These are phyloP conservation scores for Bombus pascuorum DNA, from an alignment of 1,140 invertebrate genomes.

Conservation along the genomic window DNA sequence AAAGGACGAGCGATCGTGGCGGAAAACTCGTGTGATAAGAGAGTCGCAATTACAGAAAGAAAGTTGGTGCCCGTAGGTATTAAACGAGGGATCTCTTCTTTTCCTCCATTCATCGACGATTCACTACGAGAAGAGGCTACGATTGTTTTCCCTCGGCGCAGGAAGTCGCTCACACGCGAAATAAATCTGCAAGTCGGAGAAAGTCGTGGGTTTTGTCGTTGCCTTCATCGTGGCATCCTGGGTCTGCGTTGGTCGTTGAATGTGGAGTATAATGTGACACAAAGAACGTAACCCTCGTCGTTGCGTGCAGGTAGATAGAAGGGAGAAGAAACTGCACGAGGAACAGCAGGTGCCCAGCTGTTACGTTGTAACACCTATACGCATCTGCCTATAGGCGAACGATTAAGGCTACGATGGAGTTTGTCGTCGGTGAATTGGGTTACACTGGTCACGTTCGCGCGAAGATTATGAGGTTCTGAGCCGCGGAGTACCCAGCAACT, in stretches of 20 bases:
- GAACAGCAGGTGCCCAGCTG: conserved; percentile 48
- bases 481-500: neutral
- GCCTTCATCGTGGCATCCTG: neutral
- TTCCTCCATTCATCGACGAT: conserved; percentile 12
- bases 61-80: neutral
- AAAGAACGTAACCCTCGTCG: neutral
- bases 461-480: conserved; percentile 33
- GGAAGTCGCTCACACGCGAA: conserved; percentile 41
- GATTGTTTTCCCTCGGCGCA: conserved; percentile 31
- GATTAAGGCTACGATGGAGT: conserved; percentile 12
- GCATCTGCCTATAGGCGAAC: conserved; percentile 49
- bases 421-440: conserved; percentile 46
- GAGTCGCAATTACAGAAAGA: conserved; percentile 2
- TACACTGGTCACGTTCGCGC: conserved; percentile 48
- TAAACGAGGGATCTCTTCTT: neutral
- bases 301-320: neutral
- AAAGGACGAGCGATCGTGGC: neutral
- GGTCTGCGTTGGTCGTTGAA: neutral
- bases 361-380: conserved; percentile 7
- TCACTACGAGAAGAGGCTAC: neutral
- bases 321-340: neutral
- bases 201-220: conserved; percentile 29
- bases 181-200: conserved; percentile 35
- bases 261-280: conserved; percentile 2
- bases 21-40: neutral